Evolutionary conservation across 1,140 invertebrate genomes (phyloP).

Genomic region (Philotrypesis tridentata): DNA sequence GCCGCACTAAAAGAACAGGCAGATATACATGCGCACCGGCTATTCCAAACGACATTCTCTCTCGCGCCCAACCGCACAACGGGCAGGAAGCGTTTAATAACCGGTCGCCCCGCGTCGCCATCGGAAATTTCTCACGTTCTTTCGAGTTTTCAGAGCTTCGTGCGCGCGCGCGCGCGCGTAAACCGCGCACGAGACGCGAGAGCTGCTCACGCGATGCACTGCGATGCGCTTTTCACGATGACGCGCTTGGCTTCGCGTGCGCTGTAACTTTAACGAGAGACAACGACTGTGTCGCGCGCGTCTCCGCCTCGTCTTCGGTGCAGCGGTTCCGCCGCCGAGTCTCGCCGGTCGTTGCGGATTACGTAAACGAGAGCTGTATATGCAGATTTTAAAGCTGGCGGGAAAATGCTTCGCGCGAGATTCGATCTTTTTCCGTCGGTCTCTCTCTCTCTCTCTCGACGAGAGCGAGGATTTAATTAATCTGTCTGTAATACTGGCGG

Average conservation of each 20-base stretch:
- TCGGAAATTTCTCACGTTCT: slow-evolving; percentile 42
- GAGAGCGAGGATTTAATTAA: neutral
- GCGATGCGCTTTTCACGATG: neutral
- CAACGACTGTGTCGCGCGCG: neutral
- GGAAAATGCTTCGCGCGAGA: neutral
- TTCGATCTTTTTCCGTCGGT: no score
- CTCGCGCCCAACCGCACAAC: neutral
- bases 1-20: no score
- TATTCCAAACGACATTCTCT: no score
- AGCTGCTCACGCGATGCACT: slow-evolving; percentile 15
- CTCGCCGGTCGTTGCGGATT: no score
- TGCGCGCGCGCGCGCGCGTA: no score
- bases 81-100: slow-evolving; percentile 38
- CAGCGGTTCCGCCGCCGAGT: no score
- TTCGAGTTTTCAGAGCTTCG: neutral
- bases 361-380: neutral
- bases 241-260: neutral
- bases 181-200: neutral
- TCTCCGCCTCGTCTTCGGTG: neutral
- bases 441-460: no score
- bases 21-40: no score
- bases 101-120: neutral
- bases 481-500: no score
- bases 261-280: neutral
- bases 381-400: neutral